phyloP scores from a whole-genome alignment of 2,113 vertebrate species.

The Anarhynchus alexandrinus region DNA sequence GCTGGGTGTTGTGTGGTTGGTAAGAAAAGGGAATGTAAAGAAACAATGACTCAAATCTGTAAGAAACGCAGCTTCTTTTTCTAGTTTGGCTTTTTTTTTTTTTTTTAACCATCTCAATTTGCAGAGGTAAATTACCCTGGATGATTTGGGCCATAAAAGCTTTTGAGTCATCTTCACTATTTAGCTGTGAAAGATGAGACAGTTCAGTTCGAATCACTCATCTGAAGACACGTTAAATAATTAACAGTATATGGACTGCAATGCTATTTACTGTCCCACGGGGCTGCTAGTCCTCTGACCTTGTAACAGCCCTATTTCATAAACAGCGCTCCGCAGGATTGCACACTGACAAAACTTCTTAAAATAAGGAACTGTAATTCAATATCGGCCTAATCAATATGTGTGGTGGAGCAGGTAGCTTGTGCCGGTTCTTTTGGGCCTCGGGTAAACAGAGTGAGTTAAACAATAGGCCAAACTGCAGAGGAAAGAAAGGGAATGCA shows the following conservation, averaged over 20 bases:
- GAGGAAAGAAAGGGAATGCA: slow-evolving; percentile 28
- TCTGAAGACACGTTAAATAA: slow-evolving; percentile 57
- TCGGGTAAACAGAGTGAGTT: neutral
- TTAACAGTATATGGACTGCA: slow-evolving; percentile 38
- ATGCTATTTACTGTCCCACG: slow-evolving; percentile 12
- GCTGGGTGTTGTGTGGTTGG: neutral
- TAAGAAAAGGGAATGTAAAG: neutral
- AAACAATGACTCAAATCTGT: neutral
- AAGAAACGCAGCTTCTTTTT: neutral
- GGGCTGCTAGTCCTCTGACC: slow-evolving; percentile 34
- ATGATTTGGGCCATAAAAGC: slow-evolving; percentile 33
- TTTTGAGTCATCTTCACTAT: slow-evolving; percentile 44
- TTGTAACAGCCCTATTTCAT: slow-evolving; percentile 10
- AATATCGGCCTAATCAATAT: neutral
- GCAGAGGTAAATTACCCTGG: slow-evolving; percentile 4
- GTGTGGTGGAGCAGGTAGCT: neutral
- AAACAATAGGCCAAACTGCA: slow-evolving; percentile 20
- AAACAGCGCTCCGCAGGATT: neutral
- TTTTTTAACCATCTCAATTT: neutral
- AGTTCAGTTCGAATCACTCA: slow-evolving; percentile 27
- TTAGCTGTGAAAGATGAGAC: slow-evolving; percentile 43
- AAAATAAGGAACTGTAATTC: slow-evolving; percentile 38
- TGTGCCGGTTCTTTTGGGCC: neutral
- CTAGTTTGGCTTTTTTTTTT: neutral
- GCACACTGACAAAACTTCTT: neutral